Evolutionary conservation across 64 coral and sea anemone species (phyloP).

Genomic region (Montipora foliosa): DNA sequence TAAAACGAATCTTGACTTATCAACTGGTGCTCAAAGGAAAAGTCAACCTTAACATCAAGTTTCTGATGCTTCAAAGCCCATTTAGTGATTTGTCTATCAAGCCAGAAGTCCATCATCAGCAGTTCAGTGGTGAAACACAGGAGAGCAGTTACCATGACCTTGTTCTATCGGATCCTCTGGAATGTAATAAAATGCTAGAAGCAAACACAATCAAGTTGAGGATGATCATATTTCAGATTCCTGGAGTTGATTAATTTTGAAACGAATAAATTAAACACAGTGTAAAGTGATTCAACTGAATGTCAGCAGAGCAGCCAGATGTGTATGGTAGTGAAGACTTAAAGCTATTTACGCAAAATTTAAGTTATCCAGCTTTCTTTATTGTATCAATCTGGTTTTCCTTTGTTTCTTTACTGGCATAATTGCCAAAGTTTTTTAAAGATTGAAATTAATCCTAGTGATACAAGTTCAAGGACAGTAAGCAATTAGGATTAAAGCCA

Average conservation of each 20-base stretch:
- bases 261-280: too few species aligned
- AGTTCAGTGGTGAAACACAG: slow-evolving; percentile 72
- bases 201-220: slow-evolving; percentile 86
- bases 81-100: slow-evolving; percentile 87
- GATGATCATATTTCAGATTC: slow-evolving; percentile 89
- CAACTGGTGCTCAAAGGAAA: slow-evolving; percentile 93
- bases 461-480: too few species aligned
- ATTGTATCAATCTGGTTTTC: not conserved
- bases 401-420: not conserved
- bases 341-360: not conserved
- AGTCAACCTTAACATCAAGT: slow-evolving; percentile 91
- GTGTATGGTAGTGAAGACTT: not conserved
- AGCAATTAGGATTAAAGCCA: too few species aligned
- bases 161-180: slow-evolving; percentile 61
- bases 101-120: slow-evolving; percentile 88
- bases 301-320: too few species aligned
- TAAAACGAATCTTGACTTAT: slow-evolving; percentile 75
- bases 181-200: slow-evolving; percentile 95
- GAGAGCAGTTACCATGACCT: slow-evolving; percentile 93
- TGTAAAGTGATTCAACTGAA: too few species aligned
- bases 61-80: slow-evolving; percentile 93
- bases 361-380: not conserved
- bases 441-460: too few species aligned
- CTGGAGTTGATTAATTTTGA: not conserved
- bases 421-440: not conserved